Conservation (phyloP, 2,888 invertebrate species). For the Drosophila nigricruria region DNA sequence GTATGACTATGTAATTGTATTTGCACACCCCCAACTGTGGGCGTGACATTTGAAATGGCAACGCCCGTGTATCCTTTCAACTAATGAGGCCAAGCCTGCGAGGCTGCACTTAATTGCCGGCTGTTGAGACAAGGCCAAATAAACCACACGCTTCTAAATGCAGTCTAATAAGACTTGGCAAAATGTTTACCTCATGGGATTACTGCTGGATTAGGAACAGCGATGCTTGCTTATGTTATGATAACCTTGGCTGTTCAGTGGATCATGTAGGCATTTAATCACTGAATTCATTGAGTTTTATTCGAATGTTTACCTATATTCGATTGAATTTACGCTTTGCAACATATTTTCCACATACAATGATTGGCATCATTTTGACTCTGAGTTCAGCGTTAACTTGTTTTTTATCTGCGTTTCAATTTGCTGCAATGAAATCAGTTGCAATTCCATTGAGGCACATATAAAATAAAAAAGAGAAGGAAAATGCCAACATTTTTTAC, state of each 20-base stretch:
- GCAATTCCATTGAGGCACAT: slow-evolving; percentile 47
- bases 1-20: slow-evolving; percentile 78
- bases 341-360: background rate
- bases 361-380: slow-evolving; percentile 19
- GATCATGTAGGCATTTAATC: background rate
- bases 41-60: slow-evolving; percentile 41
- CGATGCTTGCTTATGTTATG: background rate
- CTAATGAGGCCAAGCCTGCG: slow-evolving; percentile 65
- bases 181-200: slow-evolving; percentile 4
- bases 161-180: slow-evolving; percentile 37
- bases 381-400: slow-evolving; percentile 12
- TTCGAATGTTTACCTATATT: slow-evolving; percentile 2
- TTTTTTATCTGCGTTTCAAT: slow-evolving; percentile 41
- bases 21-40: slow-evolving; percentile 48
- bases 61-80: slow-evolving; percentile 47
- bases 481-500: slow-evolving; percentile 65
- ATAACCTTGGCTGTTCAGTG: background rate
- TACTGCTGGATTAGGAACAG: background rate
- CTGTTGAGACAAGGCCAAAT: slow-evolving; percentile 37
- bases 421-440: slow-evolving; percentile 69
- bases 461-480: slow-evolving; percentile 4
- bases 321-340: slow-evolving; percentile 4
- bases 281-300: background rate
- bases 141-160: slow-evolving; percentile 14
- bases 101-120: slow-evolving; percentile 60